phyloP scores from a whole-genome alignment of 2,113 vertebrate genomes.

The Gadus macrocephalus region DNA sequence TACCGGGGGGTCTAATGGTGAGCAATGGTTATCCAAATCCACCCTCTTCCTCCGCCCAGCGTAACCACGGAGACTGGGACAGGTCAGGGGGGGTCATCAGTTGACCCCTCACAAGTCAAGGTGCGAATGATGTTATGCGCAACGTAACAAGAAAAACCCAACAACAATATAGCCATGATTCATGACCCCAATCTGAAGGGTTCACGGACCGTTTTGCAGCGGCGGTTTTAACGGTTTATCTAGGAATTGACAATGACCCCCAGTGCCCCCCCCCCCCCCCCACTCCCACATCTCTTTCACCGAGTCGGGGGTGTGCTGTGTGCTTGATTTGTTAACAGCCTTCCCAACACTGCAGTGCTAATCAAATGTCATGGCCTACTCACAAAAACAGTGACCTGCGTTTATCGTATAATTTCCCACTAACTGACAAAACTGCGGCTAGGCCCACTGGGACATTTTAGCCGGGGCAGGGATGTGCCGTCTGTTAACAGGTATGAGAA shows the following conservation, averaged over 20 bases:
- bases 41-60: no score
- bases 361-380: conserved; percentile 54
- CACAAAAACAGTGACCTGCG: conserved; percentile 38
- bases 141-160: neutral
- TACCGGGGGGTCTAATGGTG: no score
- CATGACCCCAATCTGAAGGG: conserved; percentile 56
- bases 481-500: no score
- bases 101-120: conserved; percentile 68
- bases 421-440: no score
- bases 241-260: conserved; percentile 59
- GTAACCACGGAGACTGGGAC: neutral
- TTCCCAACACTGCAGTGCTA: conserved; percentile 41
- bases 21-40: no score
- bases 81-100: conserved; percentile 32
- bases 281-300: conserved; percentile 6
- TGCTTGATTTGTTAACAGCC: conserved; percentile 42
- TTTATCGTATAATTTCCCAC: no score
- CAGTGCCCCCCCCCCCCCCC: neutral
- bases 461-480: no score
- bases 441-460: no score
- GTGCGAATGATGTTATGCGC: conserved; percentile 41
- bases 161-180: conserved; percentile 39
- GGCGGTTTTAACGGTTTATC: conserved; percentile 53
- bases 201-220: conserved; percentile 53
- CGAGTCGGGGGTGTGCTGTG: conserved; percentile 32